Evolutionary conservation across 2,888 invertebrate genomes (phyloP).

Genomic region (Andrena bicolor): DNA sequence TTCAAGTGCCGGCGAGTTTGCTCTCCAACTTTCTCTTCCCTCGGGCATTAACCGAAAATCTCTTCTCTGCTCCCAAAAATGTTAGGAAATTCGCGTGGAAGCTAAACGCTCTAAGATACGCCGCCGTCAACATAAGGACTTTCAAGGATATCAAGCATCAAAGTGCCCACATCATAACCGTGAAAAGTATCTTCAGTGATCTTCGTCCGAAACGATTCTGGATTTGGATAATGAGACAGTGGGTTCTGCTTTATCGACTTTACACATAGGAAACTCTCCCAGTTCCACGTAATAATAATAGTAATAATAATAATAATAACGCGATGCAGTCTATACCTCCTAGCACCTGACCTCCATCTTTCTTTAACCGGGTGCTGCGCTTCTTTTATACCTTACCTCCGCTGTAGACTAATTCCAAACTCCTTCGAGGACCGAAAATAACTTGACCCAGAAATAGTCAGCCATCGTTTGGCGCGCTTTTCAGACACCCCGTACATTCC

Average conservation of each 20-base stretch:
- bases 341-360: no score
- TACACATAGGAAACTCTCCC: no score
- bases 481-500: not conserved
- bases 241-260: no score
- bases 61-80: conserved; percentile 8
- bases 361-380: no score
- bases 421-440: not conserved
- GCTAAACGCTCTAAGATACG: not conserved
- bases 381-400: no score
- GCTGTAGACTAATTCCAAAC: no score
- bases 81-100: conserved; percentile 16
- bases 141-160: conserved; percentile 10
- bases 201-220: no score
- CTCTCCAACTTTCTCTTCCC: conserved; percentile 34
- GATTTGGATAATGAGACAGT: no score
- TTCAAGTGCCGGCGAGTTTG: conserved; percentile 44
- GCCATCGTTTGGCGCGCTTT: not conserved
- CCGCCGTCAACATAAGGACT: not conserved
- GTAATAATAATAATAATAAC: no score
- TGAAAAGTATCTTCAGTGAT: no score
- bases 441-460: not conserved
- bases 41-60: conserved; percentile 45
- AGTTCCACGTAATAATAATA: no score
- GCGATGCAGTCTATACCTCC: no score
- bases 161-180: not conserved